Evolutionary conservation across 2,113 vertebrate genomes (phyloP), one percentile per base, ranked within the genome.

Genomic region (Numida meleagris): DNA sequence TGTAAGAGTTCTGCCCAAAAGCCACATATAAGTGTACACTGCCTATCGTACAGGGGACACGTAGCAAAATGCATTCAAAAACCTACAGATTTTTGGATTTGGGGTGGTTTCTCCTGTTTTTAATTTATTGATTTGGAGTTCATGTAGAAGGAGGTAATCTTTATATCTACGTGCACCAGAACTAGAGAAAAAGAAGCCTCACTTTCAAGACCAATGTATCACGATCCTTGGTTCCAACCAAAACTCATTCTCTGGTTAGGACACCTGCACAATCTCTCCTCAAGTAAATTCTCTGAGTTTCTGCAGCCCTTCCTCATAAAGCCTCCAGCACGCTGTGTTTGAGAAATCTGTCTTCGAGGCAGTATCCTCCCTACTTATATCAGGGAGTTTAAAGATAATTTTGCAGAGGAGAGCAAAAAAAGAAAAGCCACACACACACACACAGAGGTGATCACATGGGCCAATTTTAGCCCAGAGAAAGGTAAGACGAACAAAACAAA

Each of bases 341-440:
- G 76, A 46, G 40, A 88, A 77, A 21, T 33, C 3, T 75, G 20
- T 18, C 61, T 63, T 40, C 5, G 4, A 72, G 23, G 12, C 55
- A 87, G n/a, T 8, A 58, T 20, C 31, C 17, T n/a, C 55, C 50
- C 40, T 65, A 25, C 50, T 62, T 25, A 4, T 14, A 73, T 16
- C 43, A 8, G 2, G 24, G 17, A 45, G 14, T 62, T 80, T 81
- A 50, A 62, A 81, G 31, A 43, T 5, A 9, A 12, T 31, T 80
- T 83, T 90, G 65, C 59, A 83, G 16, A 91, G 42, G 24, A 73
- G 17, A 77, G 38, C 8, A 78, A 86, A 81, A 50, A 74, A 88
- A 76, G 4, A n/a, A n/a, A n/a, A n/a, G n/a, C n/a, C n/a, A n/a
- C n/a, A n/a, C n/a, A 76, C 27, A 58, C 40, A 58, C 36, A 36